phyloP scores from a whole-genome alignment of 2,888 invertebrate genomes.

The Drosophila kuntzei region DNA sequence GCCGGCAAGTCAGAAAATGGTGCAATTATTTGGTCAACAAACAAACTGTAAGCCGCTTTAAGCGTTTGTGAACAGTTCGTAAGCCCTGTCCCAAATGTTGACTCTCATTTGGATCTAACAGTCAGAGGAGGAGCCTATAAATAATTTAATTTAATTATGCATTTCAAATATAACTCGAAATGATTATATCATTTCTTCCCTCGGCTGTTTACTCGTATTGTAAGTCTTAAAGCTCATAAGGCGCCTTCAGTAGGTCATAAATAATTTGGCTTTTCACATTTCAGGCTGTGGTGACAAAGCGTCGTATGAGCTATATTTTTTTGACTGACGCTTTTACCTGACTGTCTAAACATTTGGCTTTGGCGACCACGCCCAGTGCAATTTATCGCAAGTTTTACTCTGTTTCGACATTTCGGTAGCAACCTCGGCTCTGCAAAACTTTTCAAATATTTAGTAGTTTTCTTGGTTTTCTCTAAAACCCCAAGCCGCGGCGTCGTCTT shows the following conservation, averaged over 20 bases:
- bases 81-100: conserved; percentile 43
- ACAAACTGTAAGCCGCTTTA: conserved; percentile 70
- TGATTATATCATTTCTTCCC: conserved; percentile 37
- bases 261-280: conserved; percentile 61
- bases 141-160: conserved; percentile 79
- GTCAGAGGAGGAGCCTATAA: conserved; percentile 51
- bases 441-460: conserved; percentile 78
- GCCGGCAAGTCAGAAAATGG: conserved; percentile 46
- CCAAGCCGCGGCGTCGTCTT: conserved; percentile 59
- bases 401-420: conserved; percentile 58
- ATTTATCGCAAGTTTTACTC: conserved; percentile 49
- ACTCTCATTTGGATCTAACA: conserved; percentile 39
- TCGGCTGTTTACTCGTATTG: conserved; percentile 13
- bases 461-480: conserved; percentile 50
- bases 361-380: conserved; percentile 40
- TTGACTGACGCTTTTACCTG: conserved; percentile 23
- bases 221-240: conserved; percentile 42
- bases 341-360: conserved; percentile 33
- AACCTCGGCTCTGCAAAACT: conserved; percentile 57
- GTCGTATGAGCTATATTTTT: conserved; percentile 52
- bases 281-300: conserved; percentile 25
- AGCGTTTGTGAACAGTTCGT: conserved; percentile 58
- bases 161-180: conserved; percentile 47
- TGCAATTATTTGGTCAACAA: conserved; percentile 62
- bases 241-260: conserved; percentile 49